A percentile compares a stretch with the other conserved stretches of the same genome.
Evolutionary conservation across 2,888 invertebrate genomes (phyloP).

Genomic region (Eristalinus sepulchralis): DNA sequence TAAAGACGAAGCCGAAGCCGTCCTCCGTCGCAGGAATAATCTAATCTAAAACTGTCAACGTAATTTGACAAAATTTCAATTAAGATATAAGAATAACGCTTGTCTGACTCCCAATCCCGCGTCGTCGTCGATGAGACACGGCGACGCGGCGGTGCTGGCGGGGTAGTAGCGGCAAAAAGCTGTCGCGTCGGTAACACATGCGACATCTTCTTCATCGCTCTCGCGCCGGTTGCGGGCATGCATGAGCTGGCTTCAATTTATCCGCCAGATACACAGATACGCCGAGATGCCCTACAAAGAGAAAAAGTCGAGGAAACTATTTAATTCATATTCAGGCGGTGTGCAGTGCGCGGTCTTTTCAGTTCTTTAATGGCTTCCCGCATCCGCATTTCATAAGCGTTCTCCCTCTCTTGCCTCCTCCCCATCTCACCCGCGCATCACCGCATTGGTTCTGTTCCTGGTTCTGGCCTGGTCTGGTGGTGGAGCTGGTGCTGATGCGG

Average conservation of each 20-base stretch:
- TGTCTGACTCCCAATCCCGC: constrained; percentile 74
- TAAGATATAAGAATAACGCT: constrained; percentile 77
- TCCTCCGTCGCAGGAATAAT: constrained; percentile 71
- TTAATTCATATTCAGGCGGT: constrained; percentile 68
- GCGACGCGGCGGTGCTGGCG: not conserved
- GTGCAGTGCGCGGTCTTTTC: constrained; percentile 51
- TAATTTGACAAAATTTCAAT: constrained; percentile 78
- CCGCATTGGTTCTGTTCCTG: not conserved
- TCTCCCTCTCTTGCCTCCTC: not conserved
- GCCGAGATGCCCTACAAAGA: constrained; percentile 35
- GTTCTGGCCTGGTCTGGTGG: not conserved
- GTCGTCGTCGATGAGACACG: constrained; percentile 15
- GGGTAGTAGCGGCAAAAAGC: constrained; percentile 44
- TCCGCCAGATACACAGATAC: constrained; percentile 30
- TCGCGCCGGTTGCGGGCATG: constrained; percentile 10
- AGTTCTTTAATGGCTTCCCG: constrained; percentile 57
- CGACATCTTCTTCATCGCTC: constrained; percentile 1
- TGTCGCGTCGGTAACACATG: constrained; percentile 27
- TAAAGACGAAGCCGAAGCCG: constrained; percentile 40
- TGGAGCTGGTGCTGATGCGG: too few species aligned
- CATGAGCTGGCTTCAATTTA: constrained; percentile 47
- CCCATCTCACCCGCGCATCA: not conserved
- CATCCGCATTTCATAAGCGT: constrained; percentile 56
- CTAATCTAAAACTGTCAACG: constrained; percentile 77
- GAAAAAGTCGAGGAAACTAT: constrained; percentile 10